Conservation (phyloP, 1,140 invertebrate genomes). For the Phenacoccus solenopsis region DNA sequence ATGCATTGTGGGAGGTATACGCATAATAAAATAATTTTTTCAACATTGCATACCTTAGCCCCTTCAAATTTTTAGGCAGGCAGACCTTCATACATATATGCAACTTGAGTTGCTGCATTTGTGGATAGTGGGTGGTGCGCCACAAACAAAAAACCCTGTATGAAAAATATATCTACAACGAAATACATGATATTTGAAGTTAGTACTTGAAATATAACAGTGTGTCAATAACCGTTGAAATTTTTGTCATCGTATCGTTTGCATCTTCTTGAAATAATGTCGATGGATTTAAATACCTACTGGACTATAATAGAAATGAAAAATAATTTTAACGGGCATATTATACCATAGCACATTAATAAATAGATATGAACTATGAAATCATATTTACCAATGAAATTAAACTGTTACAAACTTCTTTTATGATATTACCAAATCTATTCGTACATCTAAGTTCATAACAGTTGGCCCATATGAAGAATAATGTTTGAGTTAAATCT, state of each 20-base stretch:
- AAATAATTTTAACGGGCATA: background rate
- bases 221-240: conserved; percentile 36
- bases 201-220: conserved; percentile 40
- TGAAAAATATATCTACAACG: background rate
- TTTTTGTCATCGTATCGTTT: conserved; percentile 43
- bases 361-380: too few species aligned
- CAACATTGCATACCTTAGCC: too few species aligned
- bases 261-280: conserved; percentile 60
- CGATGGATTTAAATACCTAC: conserved; percentile 36
- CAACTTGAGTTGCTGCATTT: too few species aligned
- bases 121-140: too few species aligned
- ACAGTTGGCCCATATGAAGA: conserved; percentile 70
- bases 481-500: conserved; percentile 58
- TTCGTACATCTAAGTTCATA: conserved; percentile 65
- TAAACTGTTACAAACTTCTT: conserved; percentile 62
- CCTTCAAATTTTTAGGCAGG: too few species aligned
- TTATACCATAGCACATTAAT: too few species aligned
- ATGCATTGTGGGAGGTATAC: too few species aligned
- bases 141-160: too few species aligned
- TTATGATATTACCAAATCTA: conserved; percentile 54
- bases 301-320: conserved; percentile 26
- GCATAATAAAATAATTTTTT: too few species aligned
- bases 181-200: background rate
- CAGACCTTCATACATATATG: too few species aligned
- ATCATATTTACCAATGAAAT: conserved; percentile 45